Evolutionary conservation across 2,113 vertebrate species (phyloP).

Genomic region (Cynoglossus semilaevis): DNA sequence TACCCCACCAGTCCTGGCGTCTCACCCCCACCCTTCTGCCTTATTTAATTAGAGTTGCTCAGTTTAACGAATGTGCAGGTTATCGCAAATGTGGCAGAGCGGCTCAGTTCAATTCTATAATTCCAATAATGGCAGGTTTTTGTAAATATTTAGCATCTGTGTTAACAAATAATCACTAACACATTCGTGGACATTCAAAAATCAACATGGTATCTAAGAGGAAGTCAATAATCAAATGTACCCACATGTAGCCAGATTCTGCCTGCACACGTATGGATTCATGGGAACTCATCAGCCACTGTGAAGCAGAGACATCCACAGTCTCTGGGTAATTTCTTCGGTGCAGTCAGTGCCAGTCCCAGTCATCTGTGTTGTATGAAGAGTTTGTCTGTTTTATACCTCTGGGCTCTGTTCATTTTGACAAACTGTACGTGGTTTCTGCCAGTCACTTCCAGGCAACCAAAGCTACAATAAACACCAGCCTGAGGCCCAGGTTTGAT

Average conservation of each 20-base stretch:
- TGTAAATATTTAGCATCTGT: constrained; percentile 60
- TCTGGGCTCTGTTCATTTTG: constrained; percentile 65
- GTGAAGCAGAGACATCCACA: constrained; percentile 45
- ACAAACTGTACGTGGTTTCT: constrained; percentile 65
- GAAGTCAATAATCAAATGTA: constrained; percentile 27
- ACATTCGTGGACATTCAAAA: constrained; percentile 61
- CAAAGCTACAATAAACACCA: constrained; percentile 75
- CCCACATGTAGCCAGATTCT: constrained; percentile 20
- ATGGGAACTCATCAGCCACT: constrained; percentile 37
- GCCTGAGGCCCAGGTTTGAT: constrained; percentile 77
- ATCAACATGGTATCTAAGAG: constrained; percentile 36
- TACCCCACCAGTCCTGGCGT: not conserved
- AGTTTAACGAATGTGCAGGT: constrained; percentile 75
- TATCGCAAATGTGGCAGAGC: constrained; percentile 73
- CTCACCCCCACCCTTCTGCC: constrained; percentile 24
- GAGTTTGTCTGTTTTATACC: constrained; percentile 61
- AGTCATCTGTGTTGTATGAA: constrained; percentile 54
- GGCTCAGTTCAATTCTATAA: constrained; percentile 59
- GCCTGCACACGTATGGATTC: constrained; percentile 18
- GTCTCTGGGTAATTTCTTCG: constrained; percentile 49
- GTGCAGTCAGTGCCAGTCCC: constrained; percentile 59
- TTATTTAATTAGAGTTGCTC: constrained; percentile 74
- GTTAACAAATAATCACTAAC: constrained; percentile 65
- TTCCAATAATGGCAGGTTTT: constrained; percentile 64
- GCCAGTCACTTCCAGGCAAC: constrained; percentile 79